Conservation (phyloP, 2,888 invertebrate genomes). For the Rhagonycha lutea region DNA sequence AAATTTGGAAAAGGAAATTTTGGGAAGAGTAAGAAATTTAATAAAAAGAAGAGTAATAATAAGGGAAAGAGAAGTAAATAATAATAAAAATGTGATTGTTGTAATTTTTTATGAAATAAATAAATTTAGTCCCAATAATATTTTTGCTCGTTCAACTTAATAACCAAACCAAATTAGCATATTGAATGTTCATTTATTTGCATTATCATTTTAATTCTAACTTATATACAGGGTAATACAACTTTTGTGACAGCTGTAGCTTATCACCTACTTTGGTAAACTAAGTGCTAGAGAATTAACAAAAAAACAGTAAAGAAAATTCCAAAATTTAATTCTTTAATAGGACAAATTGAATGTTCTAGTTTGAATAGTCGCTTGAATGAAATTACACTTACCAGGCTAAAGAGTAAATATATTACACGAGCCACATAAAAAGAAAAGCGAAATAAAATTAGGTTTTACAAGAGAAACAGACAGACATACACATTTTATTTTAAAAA, state of each 20-base stretch:
- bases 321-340: background rate
- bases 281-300: background rate
- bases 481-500: background rate
- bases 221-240: background rate
- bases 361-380: constrained; percentile 3
- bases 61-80: background rate
- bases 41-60: background rate
- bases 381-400: constrained; percentile 48
- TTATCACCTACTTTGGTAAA: background rate
- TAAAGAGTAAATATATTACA: constrained; percentile 46
- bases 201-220: background rate
- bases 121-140: background rate
- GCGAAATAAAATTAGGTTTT: background rate
- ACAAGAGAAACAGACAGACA: background rate
- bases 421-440: background rate
- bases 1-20: background rate
- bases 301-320: background rate
- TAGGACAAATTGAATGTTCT: background rate
- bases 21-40: background rate
- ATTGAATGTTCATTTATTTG: background rate
- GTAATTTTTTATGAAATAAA: background rate
- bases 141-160: background rate
- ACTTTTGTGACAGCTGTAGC: background rate
- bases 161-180: background rate
- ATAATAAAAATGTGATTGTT: background rate